Evolutionary conservation across 2,888 invertebrate species (phyloP), one percentile per base, ranked within the genome.

Genomic region (Metacarcinus magister): DNA sequence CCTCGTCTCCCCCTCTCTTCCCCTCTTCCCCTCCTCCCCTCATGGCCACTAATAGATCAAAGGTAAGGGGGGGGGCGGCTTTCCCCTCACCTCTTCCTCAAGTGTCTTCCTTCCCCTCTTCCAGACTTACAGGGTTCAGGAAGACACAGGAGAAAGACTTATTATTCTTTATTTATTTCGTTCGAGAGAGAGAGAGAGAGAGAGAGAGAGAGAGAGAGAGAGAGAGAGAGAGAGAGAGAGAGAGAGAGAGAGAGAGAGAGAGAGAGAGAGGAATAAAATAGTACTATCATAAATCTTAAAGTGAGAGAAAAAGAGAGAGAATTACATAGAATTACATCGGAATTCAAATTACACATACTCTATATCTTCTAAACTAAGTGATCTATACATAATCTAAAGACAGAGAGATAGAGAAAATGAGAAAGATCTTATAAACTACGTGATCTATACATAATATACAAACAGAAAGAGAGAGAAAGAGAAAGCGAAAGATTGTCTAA

Each of bases 141-240:
- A 82, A 3, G 32, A 32, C 28, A 28, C 28, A 3, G 32, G 10
- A 82, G 32, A 82, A 28, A 82, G 10, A n/a, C n/a, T n/a, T n/a
- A n/a, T n/a, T n/a, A n/a, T n/a, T n/a, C n/a, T n/a, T n/a, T n/a
- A n/a, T n/a, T n/a, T n/a, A n/a, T n/a, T n/a, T n/a, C n/a, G n/a
- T n/a, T n/a, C n/a, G 67, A 67, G 67, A 67, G 67, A 67, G 67
- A 67, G 67, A 67, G 67, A 67, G 67, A 67, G 67, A 67, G 67
- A 67, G 67, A 67, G 67, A 67, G 67, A 67, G 67, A 67, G 67
- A 67, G 67, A 67, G 67, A 67, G 67, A 67, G 67, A 67, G 67
- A 67, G 67, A 67, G 67, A 67, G 67, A 67, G 67, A 67, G 67
- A 67, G 67, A 60, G 60, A 60, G 60, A 60, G 60, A 60, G 60